Evolutionary conservation across 2,797 vertebrate species (phyloP).

Genomic region (Danio tinwini): DNA sequence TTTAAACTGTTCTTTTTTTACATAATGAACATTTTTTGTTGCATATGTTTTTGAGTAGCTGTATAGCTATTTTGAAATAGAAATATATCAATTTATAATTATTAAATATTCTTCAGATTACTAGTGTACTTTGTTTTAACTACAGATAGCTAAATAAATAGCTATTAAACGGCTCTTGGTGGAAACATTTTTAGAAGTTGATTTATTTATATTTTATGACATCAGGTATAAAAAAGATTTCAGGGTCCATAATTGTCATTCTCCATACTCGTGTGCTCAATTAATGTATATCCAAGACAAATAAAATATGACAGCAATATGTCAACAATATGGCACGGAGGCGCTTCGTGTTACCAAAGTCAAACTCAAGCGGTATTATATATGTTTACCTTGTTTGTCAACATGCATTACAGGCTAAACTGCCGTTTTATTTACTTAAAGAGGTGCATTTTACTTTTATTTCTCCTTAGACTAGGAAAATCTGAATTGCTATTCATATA

Average conservation of each 20-base stretch:
- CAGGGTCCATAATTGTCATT: background rate
- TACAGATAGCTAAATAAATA: background rate
- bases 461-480: no score
- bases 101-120: no score
- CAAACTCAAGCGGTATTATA: background rate
- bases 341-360: constrained; percentile 34
- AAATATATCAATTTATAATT: background rate
- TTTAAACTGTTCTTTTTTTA: background rate
- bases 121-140: no score
- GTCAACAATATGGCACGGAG: constrained; percentile 40
- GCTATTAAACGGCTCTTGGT: background rate
- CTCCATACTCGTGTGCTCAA: constrained; percentile 48
- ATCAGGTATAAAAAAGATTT: background rate
- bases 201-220: background rate
- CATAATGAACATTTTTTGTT: background rate
- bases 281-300: constrained; percentile 69
- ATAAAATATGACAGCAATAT: constrained; percentile 50
- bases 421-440: background rate
- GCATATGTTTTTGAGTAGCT: background rate
- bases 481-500: no score
- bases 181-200: no score
- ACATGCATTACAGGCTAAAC: background rate
- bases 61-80: background rate
- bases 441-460: background rate
- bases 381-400: background rate